phyloP scores from a whole-genome alignment of 2,113 vertebrate species.

The Hylia prasina region DNA sequence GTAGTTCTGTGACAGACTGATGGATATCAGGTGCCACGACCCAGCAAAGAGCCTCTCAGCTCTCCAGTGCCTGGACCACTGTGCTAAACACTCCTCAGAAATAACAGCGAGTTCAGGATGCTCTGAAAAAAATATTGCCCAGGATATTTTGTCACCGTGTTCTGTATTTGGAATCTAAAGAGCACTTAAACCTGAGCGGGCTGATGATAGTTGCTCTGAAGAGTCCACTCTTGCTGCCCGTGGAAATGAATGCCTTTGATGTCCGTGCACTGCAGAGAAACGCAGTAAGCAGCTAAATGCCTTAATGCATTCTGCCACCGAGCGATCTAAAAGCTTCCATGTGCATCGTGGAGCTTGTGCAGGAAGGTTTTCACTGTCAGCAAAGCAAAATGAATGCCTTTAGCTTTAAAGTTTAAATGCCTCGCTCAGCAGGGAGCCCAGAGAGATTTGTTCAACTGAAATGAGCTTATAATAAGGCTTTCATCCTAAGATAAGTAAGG shows the following conservation, averaged over 20 bases:
- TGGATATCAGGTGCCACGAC: background rate
- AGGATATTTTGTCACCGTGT: background rate
- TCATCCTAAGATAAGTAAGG: constrained; percentile 71
- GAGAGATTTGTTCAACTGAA: constrained; percentile 74
- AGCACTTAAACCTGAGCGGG: constrained; percentile 16
- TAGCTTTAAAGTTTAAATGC: constrained; percentile 74
- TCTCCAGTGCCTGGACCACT: background rate
- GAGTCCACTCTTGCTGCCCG: constrained; percentile 11
- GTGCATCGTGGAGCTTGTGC: constrained; percentile 23
- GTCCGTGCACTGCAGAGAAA: constrained; percentile 35
- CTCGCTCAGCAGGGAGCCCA: constrained; percentile 67
- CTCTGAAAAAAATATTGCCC: background rate
- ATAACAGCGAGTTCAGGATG: background rate
- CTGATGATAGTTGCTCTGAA: background rate
- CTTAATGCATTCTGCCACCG: constrained; percentile 44
- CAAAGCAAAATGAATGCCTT: constrained; percentile 67
- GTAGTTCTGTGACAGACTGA: background rate
- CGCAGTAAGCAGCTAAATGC: constrained; percentile 45
- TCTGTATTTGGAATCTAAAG: constrained; percentile 17
- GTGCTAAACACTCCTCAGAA: background rate
- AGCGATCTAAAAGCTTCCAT: constrained; percentile 19
- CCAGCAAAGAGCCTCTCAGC: background rate
- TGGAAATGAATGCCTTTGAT: constrained; percentile 56
- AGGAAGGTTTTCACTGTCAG: constrained; percentile 43
- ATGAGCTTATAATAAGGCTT: constrained; percentile 77